Base-by-base conservation (phyloP, 1,140 invertebrate genomes). In the Drosophila grimshawi region DNA sequence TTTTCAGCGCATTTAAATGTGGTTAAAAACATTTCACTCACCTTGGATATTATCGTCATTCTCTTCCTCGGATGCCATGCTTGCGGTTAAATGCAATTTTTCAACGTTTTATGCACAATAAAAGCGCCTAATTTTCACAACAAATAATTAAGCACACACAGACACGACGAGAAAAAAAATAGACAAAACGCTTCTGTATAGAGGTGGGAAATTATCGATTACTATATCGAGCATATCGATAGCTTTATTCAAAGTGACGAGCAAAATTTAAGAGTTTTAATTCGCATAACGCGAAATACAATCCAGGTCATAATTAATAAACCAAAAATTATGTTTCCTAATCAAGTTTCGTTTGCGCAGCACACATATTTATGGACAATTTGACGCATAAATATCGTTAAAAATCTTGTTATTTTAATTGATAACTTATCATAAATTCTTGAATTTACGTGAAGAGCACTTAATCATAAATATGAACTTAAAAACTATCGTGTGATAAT, bases 21-120 rank as follows among this genome's bases (percentile, higher is more conserved):
- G 51, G 43, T 55, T 62, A 56, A 64, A 90, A 82, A 90, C 63
- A 60, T 48, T 70, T 63, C 27, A 91, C 91, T 92, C 11, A 92
- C 91, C 91, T 48, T 92, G 91, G 52, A 86, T 86, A 77, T 92
- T 92, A 76, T 92, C 91, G 57, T 92, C 91, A 77, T 92, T 91
- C 39, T 92, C 91, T 76, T 92, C 91, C 33, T 92, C 91, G 30
- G 91, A 92, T 77, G 91, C 91, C 91, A 92, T 92, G 65, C 53
- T 92, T 81, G 76, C 75, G 62, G 57, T 78, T 80, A 55, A 78
- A 76, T 63, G 69, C 61, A 88, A 88, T 72, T 81, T 88, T 80
- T 71, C 6, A 53, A 49, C 53, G 66, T 57, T 76, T 85, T 86
- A 68, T 77, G 66, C 78, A 88, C 86, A 91, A 78, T 80, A 88